Evolutionary conservation across 2,113 vertebrate genomes (phyloP).

Genomic region (Lutjanus erythropterus): DNA sequence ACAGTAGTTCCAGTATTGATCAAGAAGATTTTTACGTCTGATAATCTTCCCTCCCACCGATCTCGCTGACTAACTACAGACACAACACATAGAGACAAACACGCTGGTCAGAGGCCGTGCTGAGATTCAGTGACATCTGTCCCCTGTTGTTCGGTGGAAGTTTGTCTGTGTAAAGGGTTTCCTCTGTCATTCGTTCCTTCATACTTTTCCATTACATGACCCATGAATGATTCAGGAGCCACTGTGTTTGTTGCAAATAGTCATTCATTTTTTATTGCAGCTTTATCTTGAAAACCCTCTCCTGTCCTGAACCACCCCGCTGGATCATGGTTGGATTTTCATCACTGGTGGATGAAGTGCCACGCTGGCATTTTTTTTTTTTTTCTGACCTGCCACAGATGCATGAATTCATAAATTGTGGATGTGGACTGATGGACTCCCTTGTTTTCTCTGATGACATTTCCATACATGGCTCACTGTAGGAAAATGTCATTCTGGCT

Average conservation of each 20-base stretch:
- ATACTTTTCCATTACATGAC: constrained; percentile 79
- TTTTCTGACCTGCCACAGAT: constrained; percentile 35
- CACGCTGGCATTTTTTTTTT: constrained; percentile 56
- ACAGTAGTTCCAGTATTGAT: background rate
- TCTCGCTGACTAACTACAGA: background rate
- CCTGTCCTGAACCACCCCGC: constrained; percentile 43
- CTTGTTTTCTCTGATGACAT: constrained; percentile 67
- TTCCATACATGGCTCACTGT: constrained; percentile 51
- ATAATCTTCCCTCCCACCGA: constrained; percentile 7
- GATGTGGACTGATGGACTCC: constrained; percentile 69
- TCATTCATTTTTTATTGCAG: constrained; percentile 81
- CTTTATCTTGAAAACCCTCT: constrained; percentile 73
- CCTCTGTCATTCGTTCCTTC: constrained; percentile 51
- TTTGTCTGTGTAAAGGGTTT: constrained; percentile 46
- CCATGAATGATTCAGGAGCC: constrained; percentile 81
- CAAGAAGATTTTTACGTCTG: background rate
- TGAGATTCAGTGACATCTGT: constrained; percentile 6
- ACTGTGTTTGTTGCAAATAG: constrained; percentile 81
- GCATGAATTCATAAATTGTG: constrained; percentile 75
- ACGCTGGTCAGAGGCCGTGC: constrained; percentile 1
- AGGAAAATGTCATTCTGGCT: constrained; percentile 53
- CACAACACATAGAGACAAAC: background rate
- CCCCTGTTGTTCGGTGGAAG: constrained; percentile 20
- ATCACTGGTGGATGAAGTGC: constrained; percentile 71
- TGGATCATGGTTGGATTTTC: constrained; percentile 56